These are phyloP conservation scores for Pygoscelis antarcticus DNA, from an alignment of 2,113 vertebrate species.

Conservation along the genomic window DNA sequence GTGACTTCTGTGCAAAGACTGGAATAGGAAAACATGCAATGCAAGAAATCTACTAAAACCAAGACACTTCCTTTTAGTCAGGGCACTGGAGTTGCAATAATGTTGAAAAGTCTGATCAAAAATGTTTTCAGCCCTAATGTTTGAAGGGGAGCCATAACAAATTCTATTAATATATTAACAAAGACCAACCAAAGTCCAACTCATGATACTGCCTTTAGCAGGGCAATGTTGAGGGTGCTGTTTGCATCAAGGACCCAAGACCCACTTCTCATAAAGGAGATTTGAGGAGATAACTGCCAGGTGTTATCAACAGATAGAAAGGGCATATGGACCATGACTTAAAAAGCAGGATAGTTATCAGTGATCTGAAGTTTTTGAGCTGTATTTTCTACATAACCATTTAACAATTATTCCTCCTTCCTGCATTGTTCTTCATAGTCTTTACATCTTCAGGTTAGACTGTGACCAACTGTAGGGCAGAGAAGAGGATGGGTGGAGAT, in stretches of 20 bases:
- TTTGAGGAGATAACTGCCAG: not conserved
- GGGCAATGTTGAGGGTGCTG: not conserved
- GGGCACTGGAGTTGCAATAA: not conserved
- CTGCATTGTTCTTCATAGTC: not conserved
- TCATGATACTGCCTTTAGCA: not conserved
- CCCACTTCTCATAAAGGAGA: not conserved
- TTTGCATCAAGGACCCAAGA: not conserved
- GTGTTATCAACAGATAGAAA: not conserved
- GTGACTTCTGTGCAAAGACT: not conserved
- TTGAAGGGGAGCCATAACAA: not conserved
- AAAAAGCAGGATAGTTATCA: not conserved
- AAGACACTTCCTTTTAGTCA: not conserved
- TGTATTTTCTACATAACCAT: not conserved
- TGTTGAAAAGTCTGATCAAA: not conserved
- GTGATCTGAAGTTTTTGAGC: not conserved
- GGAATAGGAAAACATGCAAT: not conserved
- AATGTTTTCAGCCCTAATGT: not conserved
- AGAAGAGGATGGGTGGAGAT: not conserved
- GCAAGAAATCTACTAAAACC: not conserved
- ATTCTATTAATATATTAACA: not conserved
- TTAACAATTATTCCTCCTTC: not conserved
- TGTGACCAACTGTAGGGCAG: not conserved
- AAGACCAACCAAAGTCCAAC: rapidly evolving
- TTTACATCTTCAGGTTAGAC: not conserved
- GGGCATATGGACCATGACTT: not conserved